Conservation (phyloP, 2,888 invertebrate genomes). For the Netelia melanura region DNA sequence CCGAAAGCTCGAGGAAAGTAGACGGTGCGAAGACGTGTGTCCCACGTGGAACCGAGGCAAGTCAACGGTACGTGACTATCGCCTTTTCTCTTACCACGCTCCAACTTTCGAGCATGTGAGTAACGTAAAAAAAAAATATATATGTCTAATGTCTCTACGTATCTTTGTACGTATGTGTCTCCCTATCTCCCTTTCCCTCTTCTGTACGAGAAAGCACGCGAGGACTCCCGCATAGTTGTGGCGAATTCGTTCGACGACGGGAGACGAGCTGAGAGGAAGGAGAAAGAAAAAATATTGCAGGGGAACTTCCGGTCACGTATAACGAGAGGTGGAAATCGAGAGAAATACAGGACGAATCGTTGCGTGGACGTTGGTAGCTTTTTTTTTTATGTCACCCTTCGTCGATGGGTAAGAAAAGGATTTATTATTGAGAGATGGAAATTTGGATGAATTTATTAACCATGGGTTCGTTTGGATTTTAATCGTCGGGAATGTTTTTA, state of each 20-base stretch:
- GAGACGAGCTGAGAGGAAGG: background rate
- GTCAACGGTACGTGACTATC: constrained; percentile 47
- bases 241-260: constrained; percentile 43
- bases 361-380: background rate
- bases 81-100: constrained; percentile 10
- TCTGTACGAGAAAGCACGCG: constrained; percentile 6
- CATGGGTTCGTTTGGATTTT: too few relatives aligned
- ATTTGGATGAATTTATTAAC: too few relatives aligned
- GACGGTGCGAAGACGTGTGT: constrained; percentile 38
- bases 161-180: background rate
- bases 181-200: too few relatives aligned
- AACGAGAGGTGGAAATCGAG: constrained; percentile 3
- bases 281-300: background rate
- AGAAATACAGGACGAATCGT: background rate
- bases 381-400: background rate
- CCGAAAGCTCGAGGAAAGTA: constrained; percentile 47
- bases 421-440: too few relatives aligned
- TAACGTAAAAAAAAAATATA: background rate
- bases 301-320: constrained; percentile 17
- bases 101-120: constrained; percentile 17
- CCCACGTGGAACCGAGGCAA: constrained; percentile 3
- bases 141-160: background rate
- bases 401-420: too few relatives aligned
- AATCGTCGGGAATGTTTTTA: too few relatives aligned
- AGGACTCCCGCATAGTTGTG: constrained; percentile 39